Conservation (phyloP, 2,113 vertebrate species). For the Machaerirhynchus nigripectus region DNA sequence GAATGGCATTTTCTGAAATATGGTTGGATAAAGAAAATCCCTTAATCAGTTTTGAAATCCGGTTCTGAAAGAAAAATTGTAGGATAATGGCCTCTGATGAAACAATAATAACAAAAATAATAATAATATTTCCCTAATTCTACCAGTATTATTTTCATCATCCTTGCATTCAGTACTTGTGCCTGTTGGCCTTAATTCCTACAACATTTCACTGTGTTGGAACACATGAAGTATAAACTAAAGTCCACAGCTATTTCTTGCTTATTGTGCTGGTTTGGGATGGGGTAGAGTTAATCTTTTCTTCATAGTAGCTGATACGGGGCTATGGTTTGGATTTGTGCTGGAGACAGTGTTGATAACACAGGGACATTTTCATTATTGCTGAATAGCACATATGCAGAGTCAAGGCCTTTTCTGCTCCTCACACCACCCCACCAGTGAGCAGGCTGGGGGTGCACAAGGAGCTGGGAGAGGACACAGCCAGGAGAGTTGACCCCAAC, state of each 20-base stretch:
- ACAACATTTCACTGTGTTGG: background rate
- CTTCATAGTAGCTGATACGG: background rate
- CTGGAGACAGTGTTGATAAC: background rate
- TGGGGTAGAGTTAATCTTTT: background rate
- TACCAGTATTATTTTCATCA: background rate
- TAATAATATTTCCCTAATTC: background rate
- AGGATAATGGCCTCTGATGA: background rate
- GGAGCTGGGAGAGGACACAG: background rate
- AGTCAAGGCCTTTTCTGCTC: background rate
- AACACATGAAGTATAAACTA: background rate
- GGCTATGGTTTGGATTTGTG: background rate
- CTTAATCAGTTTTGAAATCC: background rate
- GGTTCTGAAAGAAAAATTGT: background rate
- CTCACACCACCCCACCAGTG: background rate
- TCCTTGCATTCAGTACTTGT: background rate
- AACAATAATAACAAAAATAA: background rate
- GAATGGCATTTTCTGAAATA: constrained; percentile 6
- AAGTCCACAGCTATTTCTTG: background rate
- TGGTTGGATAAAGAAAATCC: background rate
- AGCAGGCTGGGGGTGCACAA: background rate
- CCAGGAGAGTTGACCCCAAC: background rate
- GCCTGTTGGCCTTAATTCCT: background rate
- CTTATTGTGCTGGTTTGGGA: background rate
- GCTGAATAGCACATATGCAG: accelerated
- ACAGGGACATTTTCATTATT: background rate